Conservation (phyloP, 92 coral and sea anemone genomes). For the Meandrina meandrites region DNA sequence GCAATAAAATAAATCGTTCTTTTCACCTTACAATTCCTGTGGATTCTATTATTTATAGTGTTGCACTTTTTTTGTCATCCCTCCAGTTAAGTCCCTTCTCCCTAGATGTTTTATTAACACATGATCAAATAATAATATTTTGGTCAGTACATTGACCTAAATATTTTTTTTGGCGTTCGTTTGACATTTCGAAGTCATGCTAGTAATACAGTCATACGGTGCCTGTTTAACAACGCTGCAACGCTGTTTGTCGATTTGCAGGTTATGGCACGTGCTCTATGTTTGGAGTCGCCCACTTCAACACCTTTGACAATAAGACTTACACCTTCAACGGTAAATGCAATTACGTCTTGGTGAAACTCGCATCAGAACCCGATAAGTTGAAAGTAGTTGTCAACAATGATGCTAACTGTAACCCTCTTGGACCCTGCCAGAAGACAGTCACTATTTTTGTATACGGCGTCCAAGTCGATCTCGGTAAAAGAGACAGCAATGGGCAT, state of each 20-base stretch:
- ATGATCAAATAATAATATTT: no score
- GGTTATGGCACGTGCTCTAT: slow-evolving; percentile 82
- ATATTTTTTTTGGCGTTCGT: no score
- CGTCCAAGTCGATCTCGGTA: slow-evolving; percentile 40
- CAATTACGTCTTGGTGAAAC: slow-evolving; percentile 65
- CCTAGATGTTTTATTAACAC: no score
- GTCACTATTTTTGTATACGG: slow-evolving; percentile 44
- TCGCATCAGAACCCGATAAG: slow-evolving; percentile 13
- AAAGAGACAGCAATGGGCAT: not conserved
- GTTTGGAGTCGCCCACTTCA: slow-evolving; percentile 77
- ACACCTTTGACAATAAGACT: slow-evolving; percentile 81
- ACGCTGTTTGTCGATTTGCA: slow-evolving; percentile 2
- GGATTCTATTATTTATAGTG: no score
- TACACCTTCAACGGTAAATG: slow-evolving; percentile 80
- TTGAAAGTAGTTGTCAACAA: slow-evolving; percentile 62
- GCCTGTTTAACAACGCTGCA: not conserved
- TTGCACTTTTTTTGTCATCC: no score
- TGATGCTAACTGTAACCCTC: slow-evolving; percentile 67
- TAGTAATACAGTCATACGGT: no score
- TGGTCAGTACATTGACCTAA: no score
- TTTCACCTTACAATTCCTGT: no score
- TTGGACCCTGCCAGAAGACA: slow-evolving; percentile 64
- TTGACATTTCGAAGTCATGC: no score
- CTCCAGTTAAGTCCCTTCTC: no score
- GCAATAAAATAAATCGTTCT: no score